A percentile compares a stretch with the other conserved stretches of the same genome.
Conservation (phyloP, 2,797 vertebrate genomes). For the Sciurus vulgaris region DNA sequence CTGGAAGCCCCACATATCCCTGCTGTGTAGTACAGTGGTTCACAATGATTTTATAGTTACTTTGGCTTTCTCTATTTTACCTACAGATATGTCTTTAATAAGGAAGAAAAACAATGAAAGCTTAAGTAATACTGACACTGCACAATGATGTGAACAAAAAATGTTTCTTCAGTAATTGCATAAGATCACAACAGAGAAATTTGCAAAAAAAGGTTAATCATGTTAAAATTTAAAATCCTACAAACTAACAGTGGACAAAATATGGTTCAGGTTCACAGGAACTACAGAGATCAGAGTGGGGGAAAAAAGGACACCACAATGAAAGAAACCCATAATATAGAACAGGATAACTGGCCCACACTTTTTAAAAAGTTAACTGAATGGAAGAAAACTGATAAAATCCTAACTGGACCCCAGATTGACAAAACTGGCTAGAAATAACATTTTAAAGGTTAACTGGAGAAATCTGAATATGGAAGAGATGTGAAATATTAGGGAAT, state of each 20-base stretch:
- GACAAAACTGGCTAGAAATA: conserved; percentile 14
- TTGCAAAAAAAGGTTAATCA: neutral
- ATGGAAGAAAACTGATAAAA: neutral
- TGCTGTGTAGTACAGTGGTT: neutral
- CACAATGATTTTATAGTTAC: neutral
- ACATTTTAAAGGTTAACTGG: neutral
- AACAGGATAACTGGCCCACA: neutral
- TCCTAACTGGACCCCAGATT: neutral
- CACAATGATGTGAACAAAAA: neutral
- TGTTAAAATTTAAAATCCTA: neutral
- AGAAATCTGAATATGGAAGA: neutral
- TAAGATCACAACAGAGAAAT: neutral
- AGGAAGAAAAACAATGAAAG: neutral
- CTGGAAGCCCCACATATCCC: neutral
- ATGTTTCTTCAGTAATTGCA: neutral
- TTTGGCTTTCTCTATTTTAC: neutral
- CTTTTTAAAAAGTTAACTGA: neutral
- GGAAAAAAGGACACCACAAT: neutral
- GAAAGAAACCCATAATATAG: neutral
- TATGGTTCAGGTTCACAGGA: conserved; percentile 14
- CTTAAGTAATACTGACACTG: neutral
- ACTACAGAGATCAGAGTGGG: neutral
- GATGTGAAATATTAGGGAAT: neutral
- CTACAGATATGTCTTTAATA: neutral
- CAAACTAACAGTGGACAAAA: conserved; percentile 28